Percentiles rank a stretch among this genome's conserved stretches.
phyloP scores from a whole-genome alignment of 2,888 invertebrate genomes.

The Caenorhabditis wallacei region DNA sequence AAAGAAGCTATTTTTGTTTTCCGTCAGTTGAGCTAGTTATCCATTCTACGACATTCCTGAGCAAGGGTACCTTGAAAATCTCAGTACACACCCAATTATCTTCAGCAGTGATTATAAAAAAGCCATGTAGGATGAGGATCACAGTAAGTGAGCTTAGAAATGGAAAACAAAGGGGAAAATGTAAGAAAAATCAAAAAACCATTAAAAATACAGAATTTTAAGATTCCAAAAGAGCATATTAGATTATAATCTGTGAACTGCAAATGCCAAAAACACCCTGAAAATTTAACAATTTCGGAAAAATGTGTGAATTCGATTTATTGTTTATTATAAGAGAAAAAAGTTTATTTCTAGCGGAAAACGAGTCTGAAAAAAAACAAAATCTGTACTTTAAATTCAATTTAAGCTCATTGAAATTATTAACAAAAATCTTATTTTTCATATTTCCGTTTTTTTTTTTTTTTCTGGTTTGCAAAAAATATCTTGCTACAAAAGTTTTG shows the following conservation, averaged over 20 bases:
- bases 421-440: too few relatives aligned
- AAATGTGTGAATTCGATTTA: too few relatives aligned
- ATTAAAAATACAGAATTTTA: too few relatives aligned
- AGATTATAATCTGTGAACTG: neutral
- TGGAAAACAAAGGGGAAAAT: neutral
- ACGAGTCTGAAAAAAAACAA: too few relatives aligned
- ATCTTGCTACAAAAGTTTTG: too few relatives aligned
- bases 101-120: neutral
- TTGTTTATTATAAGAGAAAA: too few relatives aligned
- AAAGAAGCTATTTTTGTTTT: slow-evolving; percentile 34
- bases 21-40: slow-evolving; percentile 17
- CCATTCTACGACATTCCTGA: slow-evolving; percentile 31
- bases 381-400: too few relatives aligned
- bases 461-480: neutral
- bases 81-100: slow-evolving; percentile 9
- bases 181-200: too few relatives aligned
- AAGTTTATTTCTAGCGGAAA: too few relatives aligned
- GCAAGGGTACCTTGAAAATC: slow-evolving; percentile 11
- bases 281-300: too few relatives aligned
- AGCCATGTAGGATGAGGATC: neutral
- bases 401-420: too few relatives aligned
- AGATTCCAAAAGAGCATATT: too few relatives aligned
- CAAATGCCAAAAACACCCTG: neutral
- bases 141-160: neutral
- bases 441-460: neutral